Evolutionary conservation across 2,113 vertebrate species (phyloP), one percentile per base, ranked within the genome.

Genomic region (Todiramphus saurophagus): DNA sequence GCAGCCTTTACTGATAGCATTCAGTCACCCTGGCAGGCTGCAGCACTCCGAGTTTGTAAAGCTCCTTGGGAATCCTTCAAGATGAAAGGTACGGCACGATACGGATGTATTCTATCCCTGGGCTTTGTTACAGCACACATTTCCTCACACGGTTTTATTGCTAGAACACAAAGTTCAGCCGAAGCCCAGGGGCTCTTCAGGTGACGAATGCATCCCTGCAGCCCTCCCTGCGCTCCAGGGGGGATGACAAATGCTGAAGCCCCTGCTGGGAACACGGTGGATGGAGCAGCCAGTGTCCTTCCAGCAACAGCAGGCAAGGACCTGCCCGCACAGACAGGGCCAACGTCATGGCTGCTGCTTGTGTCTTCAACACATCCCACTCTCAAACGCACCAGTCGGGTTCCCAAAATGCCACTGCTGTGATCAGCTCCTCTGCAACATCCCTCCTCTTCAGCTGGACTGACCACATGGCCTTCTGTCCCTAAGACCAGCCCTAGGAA

Each of bases 61-160:
- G 96, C 94, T 95, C 94, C 95, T 96, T 83, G 90, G 95, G 95
- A 96, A 97, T 95, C 95, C 94, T 96, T 97, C 94, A 90, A 97
- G 93, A 97, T 96, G 94, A 96, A 97, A 97, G 96, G 93, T 95
- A 95, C 88, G 69, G 81, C 72, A n/a, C 16, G 83, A 92, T 84
- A 95, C 3, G 37, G 92, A 90, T 93, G 93, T 84, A 95, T 94
- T 94, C 94, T 92, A 97, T 96, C 96, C 93, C 78, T 2, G 85
- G 95, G 95, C 90, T 96, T 97, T 94, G 95, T 96, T 91, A 90
- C 85, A 87, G 94, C 88, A 89, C 90, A 89, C 95, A 58, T 93
- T 93, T 93, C 76, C 88, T 78, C 46, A 37, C 83, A 44, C 1
- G 9, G 76, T 84, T 96, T 97, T 96, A 97, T 90, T 96, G 92